A percentile compares a stretch with the other conserved stretches of the same genome.
phyloP scores from a whole-genome alignment of 2,797 vertebrate species.

The Etheostoma perlongum region DNA sequence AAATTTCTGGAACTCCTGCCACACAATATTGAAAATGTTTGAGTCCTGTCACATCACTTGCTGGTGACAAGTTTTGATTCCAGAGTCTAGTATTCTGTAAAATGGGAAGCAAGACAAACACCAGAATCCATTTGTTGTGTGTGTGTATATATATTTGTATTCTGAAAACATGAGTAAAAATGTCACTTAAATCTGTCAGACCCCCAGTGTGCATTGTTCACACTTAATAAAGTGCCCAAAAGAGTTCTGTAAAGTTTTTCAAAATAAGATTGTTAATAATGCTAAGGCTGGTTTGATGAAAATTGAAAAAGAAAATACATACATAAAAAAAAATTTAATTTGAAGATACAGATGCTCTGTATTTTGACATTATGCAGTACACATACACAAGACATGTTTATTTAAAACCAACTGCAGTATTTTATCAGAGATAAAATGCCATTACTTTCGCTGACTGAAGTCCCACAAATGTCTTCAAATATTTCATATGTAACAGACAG shows the following conservation, averaged over 20 bases:
- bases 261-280: background rate
- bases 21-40: conserved; percentile 16
- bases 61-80: background rate
- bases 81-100: conserved; percentile 17
- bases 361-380: background rate
- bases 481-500: conserved; percentile 26
- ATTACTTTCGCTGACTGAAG: background rate
- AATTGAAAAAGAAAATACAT: too few species aligned
- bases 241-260: conserved; percentile 23
- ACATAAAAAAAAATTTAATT: background rate
- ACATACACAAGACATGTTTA: conserved; percentile 4
- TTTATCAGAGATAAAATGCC: conserved; percentile 22
- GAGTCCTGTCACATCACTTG: background rate
- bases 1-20: conserved; percentile 24
- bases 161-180: conserved; percentile 50
- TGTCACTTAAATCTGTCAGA: conserved; percentile 48
- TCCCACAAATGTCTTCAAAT: conserved; percentile 10
- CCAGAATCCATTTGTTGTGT: conserved; percentile 32
- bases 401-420: conserved; percentile 17
- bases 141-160: conserved; percentile 77
- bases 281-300: background rate
- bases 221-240: conserved; percentile 56
- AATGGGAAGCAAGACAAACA: conserved; percentile 29
- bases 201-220: conserved; percentile 24
- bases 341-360: background rate